A percentile compares a stretch with the other conserved stretches of the same genome.
Conservation (phyloP, 2,888 invertebrate genomes). For the Boloria selene region DNA sequence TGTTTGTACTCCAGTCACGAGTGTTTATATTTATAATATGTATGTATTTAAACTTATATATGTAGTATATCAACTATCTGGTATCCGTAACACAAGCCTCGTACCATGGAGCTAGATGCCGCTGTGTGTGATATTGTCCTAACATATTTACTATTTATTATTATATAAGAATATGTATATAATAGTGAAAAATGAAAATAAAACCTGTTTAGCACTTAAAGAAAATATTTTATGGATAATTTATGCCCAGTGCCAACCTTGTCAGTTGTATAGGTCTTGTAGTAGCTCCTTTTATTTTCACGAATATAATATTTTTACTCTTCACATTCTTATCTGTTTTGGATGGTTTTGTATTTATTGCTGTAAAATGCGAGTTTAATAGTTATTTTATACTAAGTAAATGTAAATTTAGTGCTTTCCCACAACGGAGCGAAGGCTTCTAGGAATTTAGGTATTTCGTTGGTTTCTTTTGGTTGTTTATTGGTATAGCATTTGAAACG, state of each 20-base stretch:
- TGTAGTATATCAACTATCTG: too few species aligned
- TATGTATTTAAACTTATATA: too few species aligned
- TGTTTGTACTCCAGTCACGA: too few species aligned
- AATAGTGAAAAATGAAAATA: not conserved
- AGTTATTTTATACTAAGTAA: not conserved
- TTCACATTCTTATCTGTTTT: constrained; percentile 58
- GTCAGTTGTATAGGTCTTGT: constrained; percentile 58
- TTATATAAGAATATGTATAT: too few species aligned
- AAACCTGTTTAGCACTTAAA: not conserved
- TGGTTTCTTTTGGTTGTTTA: too few species aligned
- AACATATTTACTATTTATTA: too few species aligned
- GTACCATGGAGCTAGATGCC: too few species aligned
- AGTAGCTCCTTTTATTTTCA: constrained; percentile 53
- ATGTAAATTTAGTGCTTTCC: not conserved
- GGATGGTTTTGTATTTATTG: constrained; percentile 38
- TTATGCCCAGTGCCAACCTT: constrained; percentile 51
- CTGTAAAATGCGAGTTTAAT: constrained; percentile 1
- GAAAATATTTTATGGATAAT: not conserved
- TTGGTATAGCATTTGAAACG: too few species aligned
- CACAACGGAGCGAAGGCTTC: constrained; percentile 10
- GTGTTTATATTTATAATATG: too few species aligned
- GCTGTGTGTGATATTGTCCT: too few species aligned
- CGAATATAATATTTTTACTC: constrained; percentile 62
- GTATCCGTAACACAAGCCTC: too few species aligned
- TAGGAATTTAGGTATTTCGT: too few species aligned